Percentiles rank a stretch among this genome's conserved stretches.
Evolutionary conservation across 2,113 vertebrate genomes (phyloP).

Genomic region (Amia ocellicauda): DNA sequence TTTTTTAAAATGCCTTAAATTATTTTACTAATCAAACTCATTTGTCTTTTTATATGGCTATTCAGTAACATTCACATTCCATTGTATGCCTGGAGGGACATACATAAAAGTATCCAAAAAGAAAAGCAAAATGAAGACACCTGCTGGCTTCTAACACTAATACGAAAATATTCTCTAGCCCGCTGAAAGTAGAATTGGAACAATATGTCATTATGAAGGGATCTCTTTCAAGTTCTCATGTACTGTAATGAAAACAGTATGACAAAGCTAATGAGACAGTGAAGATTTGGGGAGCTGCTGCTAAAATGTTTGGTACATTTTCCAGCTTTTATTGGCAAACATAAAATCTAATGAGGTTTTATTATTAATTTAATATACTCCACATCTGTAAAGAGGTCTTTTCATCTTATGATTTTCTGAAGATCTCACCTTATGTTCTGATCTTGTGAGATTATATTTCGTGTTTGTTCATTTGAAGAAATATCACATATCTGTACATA

Average conservation of each 20-base stretch:
- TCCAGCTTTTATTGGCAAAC: conserved; percentile 78
- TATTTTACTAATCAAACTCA: conserved; percentile 65
- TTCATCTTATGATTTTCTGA: conserved; percentile 66
- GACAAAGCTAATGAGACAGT: conserved; percentile 85
- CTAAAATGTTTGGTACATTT: conserved; percentile 77
- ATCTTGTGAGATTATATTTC: conserved; percentile 63
- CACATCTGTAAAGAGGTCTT: conserved; percentile 81
- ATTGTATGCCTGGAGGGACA: conserved; percentile 82
- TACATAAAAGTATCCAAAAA: conserved; percentile 80
- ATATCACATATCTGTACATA: not conserved
- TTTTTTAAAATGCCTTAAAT: not conserved
- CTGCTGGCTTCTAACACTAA: conserved; percentile 85
- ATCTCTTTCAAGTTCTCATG: conserved; percentile 84
- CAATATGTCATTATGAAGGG: conserved; percentile 84
- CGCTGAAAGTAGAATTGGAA: conserved; percentile 81
- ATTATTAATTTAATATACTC: conserved; percentile 82
- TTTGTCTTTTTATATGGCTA: conserved; percentile 78
- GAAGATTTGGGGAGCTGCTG: conserved; percentile 74
- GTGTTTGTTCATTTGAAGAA: too few species aligned
- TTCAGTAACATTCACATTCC: conserved; percentile 77
- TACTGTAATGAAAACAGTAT: conserved; percentile 92
- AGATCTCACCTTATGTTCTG: conserved; percentile 64
- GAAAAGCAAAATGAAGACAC: conserved; percentile 85
- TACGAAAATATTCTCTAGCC: conserved; percentile 78
- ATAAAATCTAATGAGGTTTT: conserved; percentile 85